Percentiles rank a stretch among this genome's conserved stretches.
These are phyloP conservation scores for Aethes cnicana DNA, from an alignment of 2,888 invertebrate genomes.

Conservation along the genomic window DNA sequence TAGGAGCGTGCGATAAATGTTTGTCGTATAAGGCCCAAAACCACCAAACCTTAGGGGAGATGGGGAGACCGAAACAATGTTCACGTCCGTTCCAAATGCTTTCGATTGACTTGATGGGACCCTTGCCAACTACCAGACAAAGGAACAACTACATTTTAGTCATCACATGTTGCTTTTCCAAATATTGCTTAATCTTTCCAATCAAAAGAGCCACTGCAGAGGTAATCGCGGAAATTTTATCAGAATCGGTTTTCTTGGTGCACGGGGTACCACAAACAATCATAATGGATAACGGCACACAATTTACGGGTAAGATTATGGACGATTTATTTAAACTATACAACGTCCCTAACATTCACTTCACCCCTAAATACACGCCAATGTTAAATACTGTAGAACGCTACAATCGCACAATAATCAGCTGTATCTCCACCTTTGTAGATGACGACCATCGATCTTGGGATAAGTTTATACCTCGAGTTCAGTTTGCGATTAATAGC, in stretches of 20 bases:
- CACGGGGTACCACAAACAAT: conserved; percentile 31
- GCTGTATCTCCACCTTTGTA: background rate
- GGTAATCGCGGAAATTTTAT: conserved; percentile 8
- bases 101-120: background rate
- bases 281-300: conserved; percentile 18
- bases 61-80: background rate
- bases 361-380: conserved; percentile 32
- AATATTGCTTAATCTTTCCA: background rate
- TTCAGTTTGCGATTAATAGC: conserved; percentile 23
- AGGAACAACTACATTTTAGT: background rate
- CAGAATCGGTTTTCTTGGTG: conserved; percentile 29
- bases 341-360: conserved; percentile 30
- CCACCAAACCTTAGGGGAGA: background rate
- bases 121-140: background rate
- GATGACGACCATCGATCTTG: conserved; percentile 16
- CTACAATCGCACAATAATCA: conserved; percentile 36
- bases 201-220: background rate
- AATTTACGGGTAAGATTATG: conserved; percentile 27
- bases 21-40: background rate
- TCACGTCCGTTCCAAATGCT: background rate
- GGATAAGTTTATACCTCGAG: conserved; percentile 2
- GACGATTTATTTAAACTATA: conserved; percentile 22
- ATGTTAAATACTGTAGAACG: conserved; percentile 30
- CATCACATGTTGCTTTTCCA: background rate
- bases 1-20: background rate